These are phyloP conservation scores for Dendroctonus ponderosae DNA, from an alignment of 1,140 invertebrate genomes.

Conservation along the genomic window DNA sequence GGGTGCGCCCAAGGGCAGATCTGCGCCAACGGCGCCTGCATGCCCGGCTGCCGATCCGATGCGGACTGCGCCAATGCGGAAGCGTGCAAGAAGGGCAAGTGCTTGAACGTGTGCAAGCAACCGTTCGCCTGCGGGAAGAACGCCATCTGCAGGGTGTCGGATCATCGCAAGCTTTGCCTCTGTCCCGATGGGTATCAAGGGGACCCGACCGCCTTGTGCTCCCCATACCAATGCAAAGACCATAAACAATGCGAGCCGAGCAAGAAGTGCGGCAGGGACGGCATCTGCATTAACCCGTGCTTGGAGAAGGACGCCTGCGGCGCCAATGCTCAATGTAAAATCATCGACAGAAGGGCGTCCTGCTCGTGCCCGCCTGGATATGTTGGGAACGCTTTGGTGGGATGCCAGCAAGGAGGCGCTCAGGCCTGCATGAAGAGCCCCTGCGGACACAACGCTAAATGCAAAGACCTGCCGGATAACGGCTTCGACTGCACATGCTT, in stretches of 20 bases:
- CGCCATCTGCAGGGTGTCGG: constrained; percentile 71
- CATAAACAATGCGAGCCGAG: constrained; percentile 76
- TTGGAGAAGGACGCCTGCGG: constrained; percentile 73
- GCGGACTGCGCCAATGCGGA: constrained; percentile 77
- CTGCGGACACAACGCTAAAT: constrained; percentile 81
- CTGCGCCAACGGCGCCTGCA: constrained; percentile 64
- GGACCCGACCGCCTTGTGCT: constrained; percentile 71
- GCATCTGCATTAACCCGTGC: constrained; percentile 82
- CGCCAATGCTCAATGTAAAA: constrained; percentile 81
- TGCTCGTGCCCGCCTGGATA: constrained; percentile 85
- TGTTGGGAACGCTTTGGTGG: constrained; percentile 75
- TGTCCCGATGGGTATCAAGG: constrained; percentile 83
- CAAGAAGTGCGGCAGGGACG: constrained; percentile 71
- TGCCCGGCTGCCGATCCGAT: constrained; percentile 73
- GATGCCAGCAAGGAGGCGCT: constrained; percentile 67
- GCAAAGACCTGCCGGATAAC: constrained; percentile 67
- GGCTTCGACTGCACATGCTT: constrained; percentile 77
- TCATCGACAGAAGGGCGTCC: constrained; percentile 69
- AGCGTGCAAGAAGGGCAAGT: constrained; percentile 73
- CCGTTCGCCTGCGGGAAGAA: constrained; percentile 68
- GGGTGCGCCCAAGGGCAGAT: constrained; percentile 54
- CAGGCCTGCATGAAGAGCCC: constrained; percentile 74
- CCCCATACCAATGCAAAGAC: constrained; percentile 70
- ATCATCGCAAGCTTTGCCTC: constrained; percentile 77
- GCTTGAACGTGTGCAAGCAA: constrained; percentile 72